Evolutionary conservation across 2,113 vertebrate genomes (phyloP).

Genomic region (Brachypteracias leptosomus): DNA sequence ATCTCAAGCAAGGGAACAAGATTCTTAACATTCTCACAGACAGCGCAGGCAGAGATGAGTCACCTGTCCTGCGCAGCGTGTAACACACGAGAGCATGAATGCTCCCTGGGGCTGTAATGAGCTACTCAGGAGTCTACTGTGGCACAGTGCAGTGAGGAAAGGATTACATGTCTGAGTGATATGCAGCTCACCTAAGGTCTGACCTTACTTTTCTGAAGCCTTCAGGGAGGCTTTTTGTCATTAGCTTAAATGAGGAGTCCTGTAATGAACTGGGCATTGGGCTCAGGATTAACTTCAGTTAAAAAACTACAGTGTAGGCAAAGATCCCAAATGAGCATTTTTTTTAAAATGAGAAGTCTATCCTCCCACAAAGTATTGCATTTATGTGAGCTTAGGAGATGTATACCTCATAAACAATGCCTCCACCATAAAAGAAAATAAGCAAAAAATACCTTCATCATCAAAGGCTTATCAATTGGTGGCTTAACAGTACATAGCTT

Average conservation of each 20-base stretch:
- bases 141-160: not conserved
- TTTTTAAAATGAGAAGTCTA: not conserved
- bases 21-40: not conserved
- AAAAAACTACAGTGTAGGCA: not conserved
- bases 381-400: not conserved
- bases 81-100: rapidly evolving
- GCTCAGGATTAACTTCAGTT: not conserved
- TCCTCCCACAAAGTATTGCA: not conserved
- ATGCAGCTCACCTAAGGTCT: not conserved
- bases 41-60: not conserved
- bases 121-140: not conserved
- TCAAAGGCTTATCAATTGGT: not conserved
- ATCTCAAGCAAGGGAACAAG: not conserved
- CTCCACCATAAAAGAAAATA: not conserved
- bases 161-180: not conserved
- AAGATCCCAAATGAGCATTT: not conserved
- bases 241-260: not conserved
- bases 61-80: not conserved
- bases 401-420: not conserved
- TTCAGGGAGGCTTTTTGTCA: not conserved
- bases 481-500: not conserved
- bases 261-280: not conserved
- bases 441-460: not conserved
- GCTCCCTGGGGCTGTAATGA: not conserved
- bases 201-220: not conserved